Evolutionary conservation across 1,140 invertebrate genomes (phyloP).

Genomic region (Euura lappo): DNA sequence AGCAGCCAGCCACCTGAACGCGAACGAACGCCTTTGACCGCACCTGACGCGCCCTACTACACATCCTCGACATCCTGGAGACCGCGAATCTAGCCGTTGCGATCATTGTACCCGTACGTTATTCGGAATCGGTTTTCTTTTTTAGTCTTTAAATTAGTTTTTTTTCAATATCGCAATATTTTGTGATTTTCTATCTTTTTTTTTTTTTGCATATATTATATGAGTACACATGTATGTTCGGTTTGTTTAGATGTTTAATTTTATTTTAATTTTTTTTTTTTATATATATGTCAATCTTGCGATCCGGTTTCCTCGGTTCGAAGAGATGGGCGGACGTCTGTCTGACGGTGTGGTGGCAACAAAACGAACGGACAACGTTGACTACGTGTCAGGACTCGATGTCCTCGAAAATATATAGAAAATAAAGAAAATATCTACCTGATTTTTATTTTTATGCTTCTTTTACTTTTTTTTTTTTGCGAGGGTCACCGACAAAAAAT

Average conservation of each 20-base stretch:
- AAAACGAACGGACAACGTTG: too few relatives aligned
- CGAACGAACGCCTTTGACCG: neutral
- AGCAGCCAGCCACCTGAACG: too few relatives aligned
- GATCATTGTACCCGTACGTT: neutral
- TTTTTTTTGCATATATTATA: neutral
- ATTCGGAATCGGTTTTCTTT: neutral
- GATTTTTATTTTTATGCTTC: neutral
- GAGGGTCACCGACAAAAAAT: neutral
- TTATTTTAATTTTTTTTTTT: neutral
- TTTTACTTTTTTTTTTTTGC: too few relatives aligned
- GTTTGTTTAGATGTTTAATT: neutral
- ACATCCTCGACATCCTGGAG: too few relatives aligned
- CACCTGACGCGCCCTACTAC: neutral
- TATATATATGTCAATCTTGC: neutral
- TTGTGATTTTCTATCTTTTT: neutral
- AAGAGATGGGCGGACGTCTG: conserved; percentile 3
- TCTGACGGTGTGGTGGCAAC: neutral
- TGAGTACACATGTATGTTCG: neutral
- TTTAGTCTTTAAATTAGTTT: neutral
- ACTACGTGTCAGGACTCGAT: neutral
- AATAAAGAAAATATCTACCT: neutral
- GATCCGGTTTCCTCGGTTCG: neutral
- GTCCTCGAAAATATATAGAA: neutral
- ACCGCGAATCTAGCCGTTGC: neutral
- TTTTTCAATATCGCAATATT: neutral